phyloP scores from a whole-genome alignment of 2,888 invertebrate species.

The Sarcophaga rosellei region DNA sequence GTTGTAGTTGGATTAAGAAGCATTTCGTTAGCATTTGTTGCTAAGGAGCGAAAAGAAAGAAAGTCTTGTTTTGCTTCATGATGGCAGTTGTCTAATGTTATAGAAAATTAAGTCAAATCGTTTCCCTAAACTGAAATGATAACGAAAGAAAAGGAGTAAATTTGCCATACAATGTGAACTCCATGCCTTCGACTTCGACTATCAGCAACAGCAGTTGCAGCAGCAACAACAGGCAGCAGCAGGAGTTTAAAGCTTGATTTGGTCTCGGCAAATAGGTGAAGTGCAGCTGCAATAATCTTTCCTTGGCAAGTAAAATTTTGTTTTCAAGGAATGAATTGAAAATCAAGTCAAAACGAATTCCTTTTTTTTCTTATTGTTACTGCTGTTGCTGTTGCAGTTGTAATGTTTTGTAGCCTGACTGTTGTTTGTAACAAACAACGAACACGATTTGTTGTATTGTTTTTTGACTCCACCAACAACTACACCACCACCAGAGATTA shows the following conservation, averaged over 20 bases:
- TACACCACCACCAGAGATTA: constrained; percentile 60
- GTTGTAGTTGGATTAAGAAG: not conserved
- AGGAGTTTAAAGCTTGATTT: constrained; percentile 51
- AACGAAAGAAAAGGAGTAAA: constrained; percentile 51
- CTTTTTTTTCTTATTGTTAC: not conserved
- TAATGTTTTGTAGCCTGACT: constrained; percentile 70
- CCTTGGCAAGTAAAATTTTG: constrained; percentile 60
- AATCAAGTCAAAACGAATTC: constrained; percentile 70
- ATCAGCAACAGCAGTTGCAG: not conserved
- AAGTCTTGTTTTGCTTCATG: constrained; percentile 43
- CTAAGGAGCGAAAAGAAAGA: constrained; percentile 26
- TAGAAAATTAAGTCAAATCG: constrained; percentile 79
- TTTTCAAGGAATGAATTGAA: constrained; percentile 67
- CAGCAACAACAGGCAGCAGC: constrained; percentile 30
- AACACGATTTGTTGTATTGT: constrained; percentile 76
- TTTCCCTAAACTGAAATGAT: constrained; percentile 71
- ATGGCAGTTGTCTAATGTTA: constrained; percentile 61
- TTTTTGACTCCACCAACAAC: constrained; percentile 71
- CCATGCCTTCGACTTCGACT: not conserved
- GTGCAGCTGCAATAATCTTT: constrained; percentile 67
- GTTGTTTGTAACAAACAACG: constrained; percentile 50
- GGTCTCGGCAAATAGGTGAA: constrained; percentile 27
- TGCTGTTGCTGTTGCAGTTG: constrained; percentile 17
- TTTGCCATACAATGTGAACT: constrained; percentile 11
- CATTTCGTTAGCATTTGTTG: too few species aligned